Conservation (phyloP, 2,113 vertebrate genomes). For the Leptosomus discolor region DNA sequence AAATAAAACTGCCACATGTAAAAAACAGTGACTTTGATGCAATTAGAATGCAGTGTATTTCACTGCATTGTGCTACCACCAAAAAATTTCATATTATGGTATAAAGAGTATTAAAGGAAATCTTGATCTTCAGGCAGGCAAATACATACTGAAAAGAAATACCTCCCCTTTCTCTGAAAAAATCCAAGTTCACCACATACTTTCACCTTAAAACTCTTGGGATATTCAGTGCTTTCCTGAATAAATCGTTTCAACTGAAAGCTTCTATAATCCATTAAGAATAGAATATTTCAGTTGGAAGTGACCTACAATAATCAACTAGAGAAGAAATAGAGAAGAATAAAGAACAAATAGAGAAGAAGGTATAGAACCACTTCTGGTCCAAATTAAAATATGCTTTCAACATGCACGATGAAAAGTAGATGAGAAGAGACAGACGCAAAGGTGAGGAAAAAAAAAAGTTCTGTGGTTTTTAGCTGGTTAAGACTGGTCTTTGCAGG, state of each 20-base stretch:
- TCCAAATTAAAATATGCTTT: neutral
- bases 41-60: neutral
- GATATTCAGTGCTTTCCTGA: neutral
- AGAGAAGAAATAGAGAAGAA: too few species aligned
- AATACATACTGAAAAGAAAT: neutral
- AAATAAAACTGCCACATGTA: neutral
- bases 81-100: neutral
- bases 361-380: neutral
- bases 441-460: neutral
- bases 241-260: neutral
- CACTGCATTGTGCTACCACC: neutral
- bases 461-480: neutral
- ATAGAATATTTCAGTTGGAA: neutral
- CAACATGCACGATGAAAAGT: neutral
- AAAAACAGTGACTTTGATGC: neutral
- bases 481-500: neutral
- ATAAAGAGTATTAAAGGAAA: neutral
- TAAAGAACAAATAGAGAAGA: neutral
- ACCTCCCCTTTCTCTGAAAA: neutral
- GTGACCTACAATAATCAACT: neutral
- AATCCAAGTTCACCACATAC: neutral
- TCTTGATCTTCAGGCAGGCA: neutral
- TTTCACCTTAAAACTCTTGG: neutral
- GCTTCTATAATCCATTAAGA: neutral
- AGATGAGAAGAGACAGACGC: neutral